Percentiles rank a stretch among this genome's conserved stretches.
Conservation (phyloP, 2,797 vertebrate species). For the Poecilia gillii region DNA sequence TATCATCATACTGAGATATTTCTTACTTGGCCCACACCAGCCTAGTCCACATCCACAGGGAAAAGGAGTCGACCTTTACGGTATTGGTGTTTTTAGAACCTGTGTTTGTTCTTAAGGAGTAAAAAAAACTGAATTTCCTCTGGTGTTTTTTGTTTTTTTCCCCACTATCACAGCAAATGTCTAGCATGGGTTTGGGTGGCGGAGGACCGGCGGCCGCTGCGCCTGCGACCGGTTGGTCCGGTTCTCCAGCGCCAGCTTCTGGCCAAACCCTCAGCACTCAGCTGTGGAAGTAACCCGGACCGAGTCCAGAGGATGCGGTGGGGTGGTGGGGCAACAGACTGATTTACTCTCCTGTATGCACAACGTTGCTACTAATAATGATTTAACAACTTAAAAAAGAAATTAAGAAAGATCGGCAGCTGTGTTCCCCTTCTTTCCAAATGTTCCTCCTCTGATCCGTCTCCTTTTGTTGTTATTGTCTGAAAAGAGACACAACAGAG, state of each 20-base stretch:
- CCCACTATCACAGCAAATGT: slow-evolving; percentile 96
- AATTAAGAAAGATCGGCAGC: slow-evolving; percentile 76
- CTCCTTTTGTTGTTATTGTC: slow-evolving; percentile 53
- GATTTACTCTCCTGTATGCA: slow-evolving; percentile 25
- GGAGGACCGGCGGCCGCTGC: slow-evolving; percentile 74
- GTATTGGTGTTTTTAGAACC: slow-evolving; percentile 8
- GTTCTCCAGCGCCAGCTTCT: slow-evolving; percentile 73
- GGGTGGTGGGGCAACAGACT: neutral
- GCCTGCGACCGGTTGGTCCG: slow-evolving; percentile 84
- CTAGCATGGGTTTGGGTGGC: slow-evolving; percentile 85
- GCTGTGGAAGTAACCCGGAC: slow-evolving; percentile 91
- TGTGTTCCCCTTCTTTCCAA: slow-evolving; percentile 49
- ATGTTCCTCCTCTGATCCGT: slow-evolving; percentile 11
- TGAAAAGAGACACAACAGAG: slow-evolving; percentile 55
- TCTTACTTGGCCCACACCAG: neutral
- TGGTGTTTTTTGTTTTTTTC: too few relatives aligned
- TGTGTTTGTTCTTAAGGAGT: slow-evolving; percentile 12
- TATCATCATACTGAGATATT: neutral
- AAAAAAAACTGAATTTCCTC: neutral
- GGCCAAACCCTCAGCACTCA: slow-evolving; percentile 98
- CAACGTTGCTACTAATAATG: neutral
- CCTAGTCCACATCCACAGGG: neutral
- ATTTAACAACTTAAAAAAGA: neutral
- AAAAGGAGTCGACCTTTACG: neutral
- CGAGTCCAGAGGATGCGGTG: slow-evolving; percentile 23